Percentiles rank a stretch among this genome's conserved stretches.
Evolutionary conservation across 2,113 vertebrate species (phyloP).

Genomic region (Ahaetulla prasina): DNA sequence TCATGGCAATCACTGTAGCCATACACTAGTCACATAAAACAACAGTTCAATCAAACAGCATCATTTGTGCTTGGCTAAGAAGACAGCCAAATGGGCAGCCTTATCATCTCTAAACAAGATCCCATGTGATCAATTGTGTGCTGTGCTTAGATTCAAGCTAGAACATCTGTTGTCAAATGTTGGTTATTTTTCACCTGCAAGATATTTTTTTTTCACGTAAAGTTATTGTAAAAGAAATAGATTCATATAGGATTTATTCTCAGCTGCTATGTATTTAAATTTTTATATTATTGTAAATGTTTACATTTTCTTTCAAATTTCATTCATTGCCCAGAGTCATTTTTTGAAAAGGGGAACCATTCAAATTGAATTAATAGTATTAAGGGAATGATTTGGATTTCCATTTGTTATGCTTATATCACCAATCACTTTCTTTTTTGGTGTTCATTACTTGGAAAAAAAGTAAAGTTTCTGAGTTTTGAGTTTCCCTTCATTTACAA

Average conservation of each 20-base stretch:
- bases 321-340: neutral
- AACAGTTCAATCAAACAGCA: neutral
- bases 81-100: neutral
- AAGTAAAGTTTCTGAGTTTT: neutral
- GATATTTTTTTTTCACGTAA: neutral
- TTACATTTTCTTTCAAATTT: neutral
- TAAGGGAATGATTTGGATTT: neutral
- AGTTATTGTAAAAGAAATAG: neutral
- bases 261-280: neutral
- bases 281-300: neutral
- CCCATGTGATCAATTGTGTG: neutral
- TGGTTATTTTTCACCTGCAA: neutral
- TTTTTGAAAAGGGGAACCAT: neutral
- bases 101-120: neutral
- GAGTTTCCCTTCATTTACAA: neutral
- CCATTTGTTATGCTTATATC: neutral
- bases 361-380: neutral
- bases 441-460: neutral
- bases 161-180: neutral
- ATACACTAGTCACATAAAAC: neutral
- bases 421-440: neutral
- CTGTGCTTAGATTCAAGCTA: neutral
- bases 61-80: neutral
- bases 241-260: neutral
- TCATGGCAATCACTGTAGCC: neutral